These are phyloP conservation scores for Tenrec ecaudatus DNA, from an alignment of 2,113 vertebrate species.

Conservation along the genomic window DNA sequence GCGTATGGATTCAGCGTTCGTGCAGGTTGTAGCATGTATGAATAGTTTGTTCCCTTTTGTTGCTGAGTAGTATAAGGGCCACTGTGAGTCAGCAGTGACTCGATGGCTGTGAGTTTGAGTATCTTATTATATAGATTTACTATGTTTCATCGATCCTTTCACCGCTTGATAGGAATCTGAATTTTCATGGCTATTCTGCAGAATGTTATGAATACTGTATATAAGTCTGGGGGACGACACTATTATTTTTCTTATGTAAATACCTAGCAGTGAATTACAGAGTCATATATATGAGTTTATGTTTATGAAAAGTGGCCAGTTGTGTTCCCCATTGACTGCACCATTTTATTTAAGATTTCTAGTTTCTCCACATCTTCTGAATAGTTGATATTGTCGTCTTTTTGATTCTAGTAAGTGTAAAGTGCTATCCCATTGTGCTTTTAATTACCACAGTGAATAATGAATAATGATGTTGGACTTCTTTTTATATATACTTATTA, in stretches of 20 bases:
- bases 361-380: background rate
- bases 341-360: background rate
- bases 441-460: slow-evolving; percentile 12
- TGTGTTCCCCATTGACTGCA: background rate
- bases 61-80: background rate
- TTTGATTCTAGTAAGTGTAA: background rate
- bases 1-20: background rate
- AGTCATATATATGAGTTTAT: background rate
- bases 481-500: background rate
- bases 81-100: too few relatives aligned
- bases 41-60: slow-evolving; percentile 31
- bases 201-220: background rate
- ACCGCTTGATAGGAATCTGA: background rate
- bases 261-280: background rate
- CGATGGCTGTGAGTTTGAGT: too few relatives aligned
- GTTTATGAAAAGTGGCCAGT: slow-evolving; percentile 7
- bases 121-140: too few relatives aligned
- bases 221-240: background rate
- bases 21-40: background rate
- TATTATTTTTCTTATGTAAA: slow-evolving; percentile 27
- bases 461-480: background rate
- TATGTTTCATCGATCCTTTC: background rate
- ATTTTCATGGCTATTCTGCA: background rate
- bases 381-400: background rate
- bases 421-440: background rate